Base-by-base conservation (phyloP, 2,113 vertebrate species). In the Protobothrops mucrosquamatus region DNA sequence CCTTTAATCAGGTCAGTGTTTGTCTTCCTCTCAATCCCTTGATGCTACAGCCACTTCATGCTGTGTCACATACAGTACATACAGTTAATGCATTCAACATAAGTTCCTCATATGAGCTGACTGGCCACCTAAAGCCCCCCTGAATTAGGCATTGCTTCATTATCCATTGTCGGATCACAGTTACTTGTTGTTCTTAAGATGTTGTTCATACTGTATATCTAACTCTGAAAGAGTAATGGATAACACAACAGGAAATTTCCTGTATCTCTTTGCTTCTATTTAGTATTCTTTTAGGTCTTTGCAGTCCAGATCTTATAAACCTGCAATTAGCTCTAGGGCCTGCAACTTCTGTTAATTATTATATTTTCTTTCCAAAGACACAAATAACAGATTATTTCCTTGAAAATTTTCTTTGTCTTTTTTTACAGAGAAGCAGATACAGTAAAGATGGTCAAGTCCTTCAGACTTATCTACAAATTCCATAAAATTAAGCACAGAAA, bases 381-480 rank as follows among this genome's bases (percentile, higher is more conserved):
- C 90, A 93, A 90, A 92, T 86, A 91, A 39, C 29, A 69, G 92
- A 94, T 95, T 94, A 94, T 96, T 34, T 91, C 94, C 96, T 91
- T 95, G 93, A 94, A 96, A 55, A 64, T 86, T 89, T 95, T 52
- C 0, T 92, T 93, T 51, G 93, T 93, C 94, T 51, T 90, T 90
- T 93, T 94, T 95, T 93, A 96, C 92, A 89, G 64, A 95, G 92
- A 61, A 96, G 89, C 89, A 94, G 89, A 57, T 94, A 93, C 90
- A 95, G 92, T 93, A 95, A 94, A 93, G 51, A 92, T 93, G 59
- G 94, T 94, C 94, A 88, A 93, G 96, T 93, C 92, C 74, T 92
- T 54, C 55, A 96, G 89, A 93, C 91, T 90, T 94, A 91, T 52
- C 88, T 92, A 51, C 94, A 95, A 96, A 96, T 95, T 89, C 92